Evolutionary conservation across 2,888 invertebrate genomes (phyloP).

Genomic region (Troides aeacus): DNA sequence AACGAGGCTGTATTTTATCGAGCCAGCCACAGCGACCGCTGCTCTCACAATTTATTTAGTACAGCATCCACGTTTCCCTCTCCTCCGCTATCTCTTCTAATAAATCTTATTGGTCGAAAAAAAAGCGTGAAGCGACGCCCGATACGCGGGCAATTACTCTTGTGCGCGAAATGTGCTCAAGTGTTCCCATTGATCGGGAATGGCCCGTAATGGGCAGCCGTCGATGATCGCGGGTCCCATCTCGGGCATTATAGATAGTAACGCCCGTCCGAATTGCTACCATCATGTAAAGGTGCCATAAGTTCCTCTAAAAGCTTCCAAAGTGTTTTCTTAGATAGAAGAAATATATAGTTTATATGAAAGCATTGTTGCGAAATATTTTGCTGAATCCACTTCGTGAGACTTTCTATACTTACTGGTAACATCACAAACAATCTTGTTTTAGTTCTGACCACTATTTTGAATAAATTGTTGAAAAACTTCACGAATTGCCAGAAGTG

Average conservation of each 20-base stretch:
- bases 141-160: slow-evolving; percentile 38
- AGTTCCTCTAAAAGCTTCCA: not conserved
- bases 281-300: slow-evolving; percentile 18
- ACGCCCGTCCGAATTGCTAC: slow-evolving; percentile 14
- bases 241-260: slow-evolving; percentile 17
- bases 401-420: no score
- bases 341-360: not conserved
- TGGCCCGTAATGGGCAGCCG: slow-evolving; percentile 44
- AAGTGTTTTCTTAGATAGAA: slow-evolving; percentile 1
- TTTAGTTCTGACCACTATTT: no score
- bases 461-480: no score
- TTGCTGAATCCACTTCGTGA: no score
- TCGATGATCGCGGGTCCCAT: slow-evolving; percentile 20
- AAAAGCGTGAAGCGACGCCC: slow-evolving; percentile 32
- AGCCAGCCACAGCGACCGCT: slow-evolving; percentile 3
- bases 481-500: no score
- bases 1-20: slow-evolving; percentile 16
- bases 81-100: slow-evolving; percentile 26
- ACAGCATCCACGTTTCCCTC: slow-evolving; percentile 17
- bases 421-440: no score
- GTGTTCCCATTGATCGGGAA: slow-evolving; percentile 38
- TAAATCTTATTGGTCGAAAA: slow-evolving; percentile 35
- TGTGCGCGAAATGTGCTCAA: slow-evolving; percentile 40
- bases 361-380: not conserved
- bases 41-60: slow-evolving; percentile 22